Evolutionary conservation across 1,140 invertebrate genomes (phyloP).

Genomic region (Metopolophium dirhodum): DNA sequence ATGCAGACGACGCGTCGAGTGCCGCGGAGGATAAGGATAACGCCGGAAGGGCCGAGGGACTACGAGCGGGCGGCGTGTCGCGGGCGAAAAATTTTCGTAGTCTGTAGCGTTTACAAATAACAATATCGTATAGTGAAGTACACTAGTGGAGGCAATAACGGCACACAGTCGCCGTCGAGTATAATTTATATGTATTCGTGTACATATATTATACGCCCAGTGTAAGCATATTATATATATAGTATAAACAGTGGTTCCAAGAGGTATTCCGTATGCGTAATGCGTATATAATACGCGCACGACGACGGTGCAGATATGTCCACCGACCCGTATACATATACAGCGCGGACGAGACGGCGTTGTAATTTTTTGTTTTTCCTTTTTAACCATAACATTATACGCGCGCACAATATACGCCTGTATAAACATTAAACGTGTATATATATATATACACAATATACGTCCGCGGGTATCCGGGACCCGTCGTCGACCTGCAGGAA

Average conservation of each 20-base stretch:
- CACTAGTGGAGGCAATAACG: neutral
- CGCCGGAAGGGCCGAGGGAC: neutral
- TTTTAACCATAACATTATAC: neutral
- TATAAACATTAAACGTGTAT: slow-evolving; percentile 13
- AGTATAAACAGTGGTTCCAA: neutral
- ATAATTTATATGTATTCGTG: neutral
- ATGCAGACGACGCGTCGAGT: neutral
- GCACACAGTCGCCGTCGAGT: neutral
- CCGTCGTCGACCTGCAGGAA: slow-evolving; percentile 11
- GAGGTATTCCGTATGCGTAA: slow-evolving; percentile 4
- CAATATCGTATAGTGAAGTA: neutral
- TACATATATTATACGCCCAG: neutral
- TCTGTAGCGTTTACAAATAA: neutral
- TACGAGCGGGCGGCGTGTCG: neutral
- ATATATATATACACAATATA: neutral
- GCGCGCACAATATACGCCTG: neutral
- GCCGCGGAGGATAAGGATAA: neutral
- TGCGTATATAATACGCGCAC: neutral
- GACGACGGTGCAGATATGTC: neutral
- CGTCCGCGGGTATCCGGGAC: neutral
- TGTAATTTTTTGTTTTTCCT: neutral
- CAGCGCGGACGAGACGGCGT: neutral
- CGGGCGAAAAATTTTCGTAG: neutral
- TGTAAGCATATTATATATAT: neutral
- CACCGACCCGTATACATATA: slow-evolving; percentile 11